These are phyloP conservation scores for Phyllotreta striolata DNA, from an alignment of 2,888 invertebrate species.

Conservation along the genomic window DNA sequence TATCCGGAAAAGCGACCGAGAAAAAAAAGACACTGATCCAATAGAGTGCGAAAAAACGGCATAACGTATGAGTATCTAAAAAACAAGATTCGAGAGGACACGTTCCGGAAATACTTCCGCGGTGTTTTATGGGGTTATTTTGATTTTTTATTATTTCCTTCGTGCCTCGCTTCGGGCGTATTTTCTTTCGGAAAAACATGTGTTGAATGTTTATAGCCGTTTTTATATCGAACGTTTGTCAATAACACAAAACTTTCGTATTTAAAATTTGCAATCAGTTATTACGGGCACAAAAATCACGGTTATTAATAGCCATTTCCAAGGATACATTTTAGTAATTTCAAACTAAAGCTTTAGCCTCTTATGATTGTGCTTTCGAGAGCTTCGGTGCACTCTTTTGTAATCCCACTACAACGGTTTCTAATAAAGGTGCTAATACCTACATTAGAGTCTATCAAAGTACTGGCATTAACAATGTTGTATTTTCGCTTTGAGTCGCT, in stretches of 20 bases:
- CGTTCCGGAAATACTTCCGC: constrained; percentile 11
- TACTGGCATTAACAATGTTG: no score
- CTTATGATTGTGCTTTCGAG: background rate
- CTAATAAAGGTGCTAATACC: no score
- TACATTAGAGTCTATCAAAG: no score
- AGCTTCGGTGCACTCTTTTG: background rate
- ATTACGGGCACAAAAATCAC: no score
- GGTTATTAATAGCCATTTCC: no score
- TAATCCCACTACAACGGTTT: no score
- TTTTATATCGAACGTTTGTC: no score
- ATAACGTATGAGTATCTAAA: constrained; percentile 12
- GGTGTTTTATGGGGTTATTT: constrained; percentile 8
- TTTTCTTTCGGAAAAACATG: constrained; percentile 1
- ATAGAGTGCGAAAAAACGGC: background rate
- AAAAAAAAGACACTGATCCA: background rate
- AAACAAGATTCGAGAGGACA: constrained; percentile 2
- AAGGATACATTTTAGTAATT: background rate
- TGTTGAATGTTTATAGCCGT: background rate
- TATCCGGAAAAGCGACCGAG: background rate
- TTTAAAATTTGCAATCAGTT: no score
- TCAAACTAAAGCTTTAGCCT: background rate
- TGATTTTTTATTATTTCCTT: constrained; percentile 11
- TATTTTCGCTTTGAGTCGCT: background rate
- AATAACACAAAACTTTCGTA: no score
- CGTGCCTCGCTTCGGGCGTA: background rate